These are phyloP conservation scores for Chelonoidis abingdonii DNA, from an alignment of 2,113 vertebrate genomes.

Conservation along the genomic window DNA sequence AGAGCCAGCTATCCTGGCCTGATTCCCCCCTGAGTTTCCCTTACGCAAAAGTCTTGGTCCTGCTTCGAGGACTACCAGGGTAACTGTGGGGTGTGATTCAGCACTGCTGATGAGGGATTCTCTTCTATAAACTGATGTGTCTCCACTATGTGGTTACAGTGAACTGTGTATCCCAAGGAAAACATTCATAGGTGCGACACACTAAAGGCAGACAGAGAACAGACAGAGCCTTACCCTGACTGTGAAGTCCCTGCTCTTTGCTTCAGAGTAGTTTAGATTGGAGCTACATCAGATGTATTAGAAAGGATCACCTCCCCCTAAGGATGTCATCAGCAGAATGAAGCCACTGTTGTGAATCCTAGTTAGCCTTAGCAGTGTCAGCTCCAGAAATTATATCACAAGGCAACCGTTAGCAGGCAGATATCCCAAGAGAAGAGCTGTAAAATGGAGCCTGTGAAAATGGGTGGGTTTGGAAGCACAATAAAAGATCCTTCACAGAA, in stretches of 20 bases:
- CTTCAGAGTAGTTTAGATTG: accelerated
- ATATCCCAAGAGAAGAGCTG: neutral
- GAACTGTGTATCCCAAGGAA: neutral
- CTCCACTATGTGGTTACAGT: neutral
- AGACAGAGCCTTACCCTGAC: neutral
- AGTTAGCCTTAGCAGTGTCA: neutral
- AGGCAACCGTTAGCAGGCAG: accelerated
- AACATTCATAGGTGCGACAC: neutral
- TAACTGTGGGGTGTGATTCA: neutral
- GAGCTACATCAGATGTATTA: neutral
- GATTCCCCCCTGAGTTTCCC: neutral
- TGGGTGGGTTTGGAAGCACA: neutral
- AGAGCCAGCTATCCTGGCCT: neutral
- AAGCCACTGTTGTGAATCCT: neutral
- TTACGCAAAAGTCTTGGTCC: neutral
- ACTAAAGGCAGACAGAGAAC: neutral
- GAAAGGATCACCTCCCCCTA: neutral
- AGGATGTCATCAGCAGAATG: neutral
- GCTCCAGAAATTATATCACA: neutral
- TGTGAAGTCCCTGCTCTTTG: neutral
- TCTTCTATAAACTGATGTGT: neutral
- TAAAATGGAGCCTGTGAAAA: neutral
- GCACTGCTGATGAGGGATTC: accelerated
- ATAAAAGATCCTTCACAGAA: neutral
- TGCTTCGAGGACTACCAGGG: neutral